Evolutionary conservation across 64 coral and sea anemone species (phyloP), one percentile per base, ranked within the genome.

Genomic region (Montipora cactus): DNA sequence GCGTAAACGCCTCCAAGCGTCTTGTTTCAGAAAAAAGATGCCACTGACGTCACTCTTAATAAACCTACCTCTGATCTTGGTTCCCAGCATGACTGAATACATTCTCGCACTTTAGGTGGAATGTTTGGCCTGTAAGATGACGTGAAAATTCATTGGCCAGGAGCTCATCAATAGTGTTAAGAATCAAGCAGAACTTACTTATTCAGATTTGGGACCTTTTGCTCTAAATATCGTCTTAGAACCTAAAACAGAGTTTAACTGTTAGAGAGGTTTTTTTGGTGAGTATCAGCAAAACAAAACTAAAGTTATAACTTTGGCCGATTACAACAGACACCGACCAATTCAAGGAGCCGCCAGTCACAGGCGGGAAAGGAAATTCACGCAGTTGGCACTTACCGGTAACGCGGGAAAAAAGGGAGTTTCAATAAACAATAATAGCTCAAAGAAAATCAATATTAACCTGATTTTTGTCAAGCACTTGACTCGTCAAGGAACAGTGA

Each of bases 21-120:
- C 37, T 37, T 37, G 37, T 37, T 37, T 37, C 37, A 37, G 37
- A 2, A 37, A 37, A 37, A 37, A 37, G 37, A 37, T 37, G 37
- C 37, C 37, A 37, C 37, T 37, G 37, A 37, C 37, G 37, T 37
- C 53, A 57, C 53, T 8, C 53, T 8, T 8, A 11, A 11, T 8
- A 57, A 4, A 7, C 45, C 28, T 70, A 85, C 82, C 82, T 85
- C 10, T 85, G 66, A n/a, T 70, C 49, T 37, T 49, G 82, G 62
- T 12, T 44, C 45, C 18, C 15, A 85, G 15, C 82, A 85, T 49
- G 44, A 1, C 66, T 18, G 46, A 11, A 85, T 85, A 19, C 69
- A 62, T 3, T 70, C 66, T 19, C 45, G 3, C 3, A 85, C 62
- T 70, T 50, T 85, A 5, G 59, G 4, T 71, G 66, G 82, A n/a